Evolutionary conservation across 2,113 vertebrate genomes (phyloP).

Genomic region (Pelvicachromis taeniatus): DNA sequence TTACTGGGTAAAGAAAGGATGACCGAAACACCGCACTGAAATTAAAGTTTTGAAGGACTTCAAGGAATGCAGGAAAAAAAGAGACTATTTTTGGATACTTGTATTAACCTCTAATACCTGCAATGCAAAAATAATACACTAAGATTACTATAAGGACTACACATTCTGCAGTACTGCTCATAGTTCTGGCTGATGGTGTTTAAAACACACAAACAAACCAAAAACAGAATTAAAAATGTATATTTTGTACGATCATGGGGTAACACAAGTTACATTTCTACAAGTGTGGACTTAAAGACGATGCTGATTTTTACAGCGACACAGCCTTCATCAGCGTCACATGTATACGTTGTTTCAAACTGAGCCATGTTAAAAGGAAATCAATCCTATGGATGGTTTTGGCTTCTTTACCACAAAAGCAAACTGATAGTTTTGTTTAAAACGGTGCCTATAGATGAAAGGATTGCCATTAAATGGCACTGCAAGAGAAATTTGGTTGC

Average conservation of each 20-base stretch:
- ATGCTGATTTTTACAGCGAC: background rate
- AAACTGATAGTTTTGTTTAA: background rate
- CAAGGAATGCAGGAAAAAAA: background rate
- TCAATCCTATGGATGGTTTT: rapidly evolving
- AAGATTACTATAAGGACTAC: rapidly evolving
- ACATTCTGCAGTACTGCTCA: rapidly evolving
- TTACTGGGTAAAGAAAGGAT: background rate
- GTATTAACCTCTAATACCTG: background rate
- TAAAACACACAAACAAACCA: background rate
- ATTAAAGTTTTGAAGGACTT: background rate
- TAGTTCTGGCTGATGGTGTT: background rate
- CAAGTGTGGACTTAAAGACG: rapidly evolving
- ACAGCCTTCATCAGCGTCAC: background rate
- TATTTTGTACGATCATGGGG: background rate
- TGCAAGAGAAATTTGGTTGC: background rate
- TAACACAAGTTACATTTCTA: background rate
- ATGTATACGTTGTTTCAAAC: background rate
- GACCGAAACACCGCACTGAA: background rate
- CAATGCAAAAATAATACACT: background rate
- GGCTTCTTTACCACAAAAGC: background rate
- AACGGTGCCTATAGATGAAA: background rate
- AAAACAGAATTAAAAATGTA: background rate
- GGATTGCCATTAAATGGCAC: rapidly evolving
- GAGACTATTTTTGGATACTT: background rate
- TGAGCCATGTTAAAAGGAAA: background rate